Evolutionary conservation across 2,113 vertebrate species (phyloP).

Genomic region (Pseudopipra pipra): DNA sequence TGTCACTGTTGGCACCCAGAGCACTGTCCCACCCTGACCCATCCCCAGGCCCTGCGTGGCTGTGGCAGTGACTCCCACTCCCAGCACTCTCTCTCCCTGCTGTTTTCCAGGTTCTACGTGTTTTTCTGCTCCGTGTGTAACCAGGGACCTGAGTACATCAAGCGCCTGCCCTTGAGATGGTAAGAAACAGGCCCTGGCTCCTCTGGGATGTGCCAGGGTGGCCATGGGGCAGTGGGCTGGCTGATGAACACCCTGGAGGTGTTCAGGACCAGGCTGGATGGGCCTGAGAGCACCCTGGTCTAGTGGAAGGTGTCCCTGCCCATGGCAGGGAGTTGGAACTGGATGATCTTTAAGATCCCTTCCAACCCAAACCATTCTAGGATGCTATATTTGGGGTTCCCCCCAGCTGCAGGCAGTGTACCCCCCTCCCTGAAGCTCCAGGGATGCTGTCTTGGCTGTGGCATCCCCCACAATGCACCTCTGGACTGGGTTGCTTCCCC

Average conservation of each 20-base stretch:
- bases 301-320: not conserved
- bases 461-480: accelerated
- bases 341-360: not conserved
- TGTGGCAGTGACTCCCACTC: not conserved
- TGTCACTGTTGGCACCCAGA: accelerated
- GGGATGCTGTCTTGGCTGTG: not conserved
- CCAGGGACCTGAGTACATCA: slow-evolving; percentile 90
- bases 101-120: slow-evolving; percentile 86
- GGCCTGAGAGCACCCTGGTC: not conserved
- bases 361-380: not conserved
- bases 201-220: not conserved
- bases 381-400: not conserved
- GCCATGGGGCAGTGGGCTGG: accelerated
- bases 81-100: not conserved
- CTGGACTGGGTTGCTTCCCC: not conserved
- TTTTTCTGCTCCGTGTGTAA: slow-evolving; percentile 93
- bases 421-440: not conserved
- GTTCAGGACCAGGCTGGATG: not conserved
- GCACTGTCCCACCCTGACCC: not conserved
- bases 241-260: not conserved
- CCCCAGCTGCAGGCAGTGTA: accelerated
- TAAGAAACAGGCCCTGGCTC: slow-evolving; percentile 27
- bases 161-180: slow-evolving; percentile 90
- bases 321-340: too few species aligned
- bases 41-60: not conserved